phyloP scores from a whole-genome alignment of 2,888 invertebrate genomes.

The Caenorhabditis doughertyi region DNA sequence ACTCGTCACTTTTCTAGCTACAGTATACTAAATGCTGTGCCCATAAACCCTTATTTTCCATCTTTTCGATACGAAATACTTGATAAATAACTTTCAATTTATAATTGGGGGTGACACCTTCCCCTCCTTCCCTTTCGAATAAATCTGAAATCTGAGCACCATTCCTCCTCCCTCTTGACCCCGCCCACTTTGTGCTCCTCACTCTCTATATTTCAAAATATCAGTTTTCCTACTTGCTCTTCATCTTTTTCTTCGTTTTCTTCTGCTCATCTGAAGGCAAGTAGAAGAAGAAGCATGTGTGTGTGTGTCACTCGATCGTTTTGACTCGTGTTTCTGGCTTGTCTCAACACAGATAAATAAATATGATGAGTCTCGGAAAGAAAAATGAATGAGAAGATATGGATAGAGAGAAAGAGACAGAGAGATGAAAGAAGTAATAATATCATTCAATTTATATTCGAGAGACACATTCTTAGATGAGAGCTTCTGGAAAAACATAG shows the following conservation, averaged over 20 bases:
- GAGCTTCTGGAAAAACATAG: no score
- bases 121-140: neutral
- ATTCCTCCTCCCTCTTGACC: conserved; percentile 9
- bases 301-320: conserved; percentile 60
- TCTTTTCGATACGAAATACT: neutral
- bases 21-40: neutral
- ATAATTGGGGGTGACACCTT: conserved; percentile 22
- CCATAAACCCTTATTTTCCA: neutral
- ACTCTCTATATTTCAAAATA: conserved; percentile 31
- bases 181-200: conserved; percentile 24
- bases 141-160: conserved; percentile 48
- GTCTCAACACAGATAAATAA: conserved; percentile 58
- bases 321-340: conserved; percentile 62
- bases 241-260: neutral
- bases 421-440: neutral
- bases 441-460: conserved; percentile 42
- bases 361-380: conserved; percentile 34
- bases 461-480: conserved; percentile 9
- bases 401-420: conserved; percentile 1
- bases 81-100: conserved; percentile 1
- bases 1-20: neutral
- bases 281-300: conserved; percentile 25
- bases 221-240: conserved; percentile 35
- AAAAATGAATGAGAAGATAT: conserved; percentile 3
- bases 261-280: conserved; percentile 19